phyloP scores from a whole-genome alignment of 2,797 vertebrate species.

The Eulemur albifrons region DNA sequence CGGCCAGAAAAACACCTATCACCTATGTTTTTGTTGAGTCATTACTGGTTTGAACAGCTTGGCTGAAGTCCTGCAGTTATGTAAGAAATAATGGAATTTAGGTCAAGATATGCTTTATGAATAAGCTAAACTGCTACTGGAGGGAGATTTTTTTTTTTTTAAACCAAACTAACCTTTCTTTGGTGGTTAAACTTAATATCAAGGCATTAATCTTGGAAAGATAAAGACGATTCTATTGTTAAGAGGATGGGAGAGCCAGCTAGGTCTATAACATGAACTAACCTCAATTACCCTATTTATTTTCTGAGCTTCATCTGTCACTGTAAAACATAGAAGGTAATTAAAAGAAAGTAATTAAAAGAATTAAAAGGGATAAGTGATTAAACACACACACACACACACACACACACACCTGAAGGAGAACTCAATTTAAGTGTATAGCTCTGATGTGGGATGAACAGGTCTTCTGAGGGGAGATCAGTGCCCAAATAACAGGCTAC shows the following conservation, averaged over 20 bases:
- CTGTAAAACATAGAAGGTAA: constrained; percentile 31
- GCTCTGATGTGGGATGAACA: neutral
- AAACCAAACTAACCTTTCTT: neutral
- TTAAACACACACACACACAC: neutral
- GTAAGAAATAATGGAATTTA: neutral
- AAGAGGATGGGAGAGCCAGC: neutral
- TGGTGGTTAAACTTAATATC: neutral
- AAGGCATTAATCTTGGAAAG: neutral
- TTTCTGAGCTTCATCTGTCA: neutral
- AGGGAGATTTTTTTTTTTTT: neutral
- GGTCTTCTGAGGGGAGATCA: neutral
- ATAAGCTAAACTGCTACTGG: neutral
- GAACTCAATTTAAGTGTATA: neutral
- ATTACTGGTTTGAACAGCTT: neutral
- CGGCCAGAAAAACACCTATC: neutral
- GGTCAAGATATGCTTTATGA: neutral
- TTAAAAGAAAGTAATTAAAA: constrained; percentile 47
- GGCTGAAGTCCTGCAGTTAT: neutral
- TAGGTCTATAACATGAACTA: neutral
- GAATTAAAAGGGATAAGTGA: neutral
- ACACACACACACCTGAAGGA: neutral
- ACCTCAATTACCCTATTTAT: neutral
- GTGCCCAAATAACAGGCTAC: neutral
- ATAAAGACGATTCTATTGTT: neutral
- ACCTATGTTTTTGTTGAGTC: neutral